Evolutionary conservation across 2,113 vertebrate species (phyloP).

Genomic region (Parus major): DNA sequence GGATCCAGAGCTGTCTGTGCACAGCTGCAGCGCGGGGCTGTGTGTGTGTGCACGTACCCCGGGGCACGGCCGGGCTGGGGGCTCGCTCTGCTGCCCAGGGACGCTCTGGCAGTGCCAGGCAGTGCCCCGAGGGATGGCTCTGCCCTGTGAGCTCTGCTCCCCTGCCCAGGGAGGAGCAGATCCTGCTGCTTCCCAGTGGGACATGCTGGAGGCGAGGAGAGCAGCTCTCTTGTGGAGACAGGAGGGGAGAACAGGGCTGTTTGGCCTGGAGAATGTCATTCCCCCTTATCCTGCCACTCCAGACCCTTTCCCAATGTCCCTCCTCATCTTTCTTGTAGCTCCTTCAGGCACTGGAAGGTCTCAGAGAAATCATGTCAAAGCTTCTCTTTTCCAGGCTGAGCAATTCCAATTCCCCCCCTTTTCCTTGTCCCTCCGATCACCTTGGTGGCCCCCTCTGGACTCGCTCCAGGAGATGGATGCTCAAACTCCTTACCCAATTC

Average conservation of each 20-base stretch:
- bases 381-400: background rate
- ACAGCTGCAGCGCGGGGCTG: background rate
- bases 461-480: background rate
- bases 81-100: background rate
- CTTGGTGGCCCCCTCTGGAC: background rate
- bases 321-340: background rate
- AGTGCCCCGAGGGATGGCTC: background rate
- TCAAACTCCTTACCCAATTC: background rate
- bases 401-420: background rate
- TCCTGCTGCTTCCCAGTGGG: background rate
- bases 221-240: background rate
- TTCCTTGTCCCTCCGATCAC: background rate
- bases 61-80: fast-evolving
- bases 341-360: background rate
- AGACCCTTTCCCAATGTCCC: background rate
- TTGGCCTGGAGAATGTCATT: background rate
- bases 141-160: background rate
- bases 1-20: background rate
- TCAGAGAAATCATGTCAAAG: background rate
- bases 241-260: background rate
- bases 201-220: background rate
- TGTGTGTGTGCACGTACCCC: background rate
- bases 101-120: background rate
- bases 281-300: background rate
- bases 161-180: fast-evolving